Conservation (phyloP, 2,888 invertebrate species). For the Cantharis rustica region DNA sequence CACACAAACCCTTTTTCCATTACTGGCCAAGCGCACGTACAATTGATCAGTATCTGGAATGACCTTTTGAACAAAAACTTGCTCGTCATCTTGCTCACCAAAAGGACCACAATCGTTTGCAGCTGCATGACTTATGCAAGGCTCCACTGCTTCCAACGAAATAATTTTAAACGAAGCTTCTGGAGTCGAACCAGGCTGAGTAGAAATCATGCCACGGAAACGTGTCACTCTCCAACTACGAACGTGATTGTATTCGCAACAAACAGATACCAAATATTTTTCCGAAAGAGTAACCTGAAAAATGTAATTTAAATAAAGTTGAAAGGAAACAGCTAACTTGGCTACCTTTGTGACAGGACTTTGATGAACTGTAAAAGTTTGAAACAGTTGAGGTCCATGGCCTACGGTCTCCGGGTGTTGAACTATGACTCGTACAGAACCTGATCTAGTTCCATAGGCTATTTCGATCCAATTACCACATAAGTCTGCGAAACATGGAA, state of each 20-base stretch:
- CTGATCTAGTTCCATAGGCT: constrained; percentile 96
- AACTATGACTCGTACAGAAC: constrained; percentile 95
- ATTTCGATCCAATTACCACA: constrained; percentile 99
- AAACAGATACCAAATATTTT: constrained; percentile 93
- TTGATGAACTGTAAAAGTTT: constrained; percentile 97
- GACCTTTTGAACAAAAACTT: constrained; percentile 97
- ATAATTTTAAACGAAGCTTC: constrained; percentile 96
- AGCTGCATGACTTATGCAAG: constrained; percentile 65
- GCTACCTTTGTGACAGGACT: constrained; percentile 90
- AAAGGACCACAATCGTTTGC: constrained; percentile 85
- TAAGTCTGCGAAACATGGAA: constrained; percentile 66
- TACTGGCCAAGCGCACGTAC: constrained; percentile 92
- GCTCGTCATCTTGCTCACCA: constrained; percentile 97
- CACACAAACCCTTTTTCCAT: constrained; percentile 92
- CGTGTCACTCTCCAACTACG: constrained; percentile 96
- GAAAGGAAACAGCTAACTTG: not conserved
- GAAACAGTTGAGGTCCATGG: constrained; percentile 97
- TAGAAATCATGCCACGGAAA: constrained; percentile 98
- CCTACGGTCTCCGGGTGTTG: constrained; percentile 99
- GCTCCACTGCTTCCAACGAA: constrained; percentile 75
- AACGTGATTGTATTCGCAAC: constrained; percentile 97
- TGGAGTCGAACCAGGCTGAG: constrained; percentile 97
- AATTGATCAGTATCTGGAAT: constrained; percentile 96
- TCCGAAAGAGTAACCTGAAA: constrained; percentile 88
- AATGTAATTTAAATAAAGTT: constrained; percentile 3